Evolutionary conservation across 92 coral and sea anemone species (phyloP).

Genomic region (Epizoanthus ramosus): DNA sequence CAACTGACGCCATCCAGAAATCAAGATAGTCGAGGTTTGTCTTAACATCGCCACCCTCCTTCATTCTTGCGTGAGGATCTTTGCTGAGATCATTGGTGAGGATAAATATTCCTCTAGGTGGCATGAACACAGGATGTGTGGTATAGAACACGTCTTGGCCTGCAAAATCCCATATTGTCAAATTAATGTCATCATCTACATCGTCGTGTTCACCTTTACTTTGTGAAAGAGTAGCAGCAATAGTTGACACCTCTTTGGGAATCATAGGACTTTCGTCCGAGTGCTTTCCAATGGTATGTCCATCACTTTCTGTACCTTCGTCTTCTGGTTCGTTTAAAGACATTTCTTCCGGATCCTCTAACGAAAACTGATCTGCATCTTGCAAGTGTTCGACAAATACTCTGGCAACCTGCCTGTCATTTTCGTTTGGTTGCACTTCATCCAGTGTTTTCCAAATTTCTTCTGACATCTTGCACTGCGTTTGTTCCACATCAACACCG

Average conservation of each 20-base stretch:
- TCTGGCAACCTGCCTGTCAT: neutral
- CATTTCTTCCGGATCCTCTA: too few relatives aligned
- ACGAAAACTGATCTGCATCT: neutral
- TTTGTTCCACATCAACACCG: slow-evolving; percentile 19
- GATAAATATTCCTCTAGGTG: slow-evolving; percentile 21
- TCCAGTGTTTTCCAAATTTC: slow-evolving; percentile 1
- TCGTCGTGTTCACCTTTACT: neutral
- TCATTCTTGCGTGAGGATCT: neutral
- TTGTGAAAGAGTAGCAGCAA: slow-evolving; percentile 2
- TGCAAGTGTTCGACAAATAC: neutral
- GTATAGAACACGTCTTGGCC: slow-evolving; percentile 28
- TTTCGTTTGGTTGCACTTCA: neutral
- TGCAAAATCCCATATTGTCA: slow-evolving; percentile 31
- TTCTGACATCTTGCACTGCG: neutral
- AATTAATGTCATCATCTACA: neutral
- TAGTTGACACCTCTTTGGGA: slow-evolving; percentile 1
- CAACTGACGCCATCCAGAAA: slow-evolving; percentile 21
- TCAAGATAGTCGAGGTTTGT: slow-evolving; percentile 21
- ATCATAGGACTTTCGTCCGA: neutral
- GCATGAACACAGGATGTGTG: slow-evolving; percentile 11
- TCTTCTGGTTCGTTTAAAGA: neutral
- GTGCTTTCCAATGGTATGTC: neutral
- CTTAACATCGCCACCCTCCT: neutral
- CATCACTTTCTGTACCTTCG: neutral
- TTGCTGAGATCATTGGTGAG: slow-evolving; percentile 14